A percentile compares a stretch with the other conserved stretches of the same genome.
Conservation (phyloP, 2,888 invertebrate species). For the Saturnia japonica region DNA sequence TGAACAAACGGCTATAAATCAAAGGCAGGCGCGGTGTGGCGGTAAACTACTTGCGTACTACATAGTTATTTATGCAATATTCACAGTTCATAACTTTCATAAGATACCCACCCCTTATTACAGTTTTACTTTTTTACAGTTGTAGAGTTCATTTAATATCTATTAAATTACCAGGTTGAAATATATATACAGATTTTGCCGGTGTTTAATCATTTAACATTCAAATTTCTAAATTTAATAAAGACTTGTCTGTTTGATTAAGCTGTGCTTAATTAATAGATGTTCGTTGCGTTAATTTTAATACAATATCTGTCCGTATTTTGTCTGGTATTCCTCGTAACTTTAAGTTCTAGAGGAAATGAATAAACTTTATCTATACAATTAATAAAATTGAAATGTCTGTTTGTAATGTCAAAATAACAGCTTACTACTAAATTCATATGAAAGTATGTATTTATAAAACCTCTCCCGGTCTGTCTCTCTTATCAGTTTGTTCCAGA, state of each 20-base stretch:
- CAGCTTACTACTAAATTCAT: no score
- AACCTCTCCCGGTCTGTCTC: no score
- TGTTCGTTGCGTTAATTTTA: neutral
- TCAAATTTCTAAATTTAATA: constrained; percentile 14
- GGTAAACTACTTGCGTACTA: constrained; percentile 26
- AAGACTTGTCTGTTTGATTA: constrained; percentile 9
- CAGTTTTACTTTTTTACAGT: neutral
- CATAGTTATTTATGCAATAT: neutral
- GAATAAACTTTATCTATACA: no score
- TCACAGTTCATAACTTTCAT: neutral
- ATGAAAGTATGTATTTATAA: no score
- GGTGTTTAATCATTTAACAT: constrained; percentile 2
- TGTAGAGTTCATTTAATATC: neutral
- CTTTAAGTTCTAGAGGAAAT: constrained; percentile 32
- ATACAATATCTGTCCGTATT: neutral
- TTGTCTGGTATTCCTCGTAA: neutral
- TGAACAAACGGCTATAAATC: constrained; percentile 70
- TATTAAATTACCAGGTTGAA: neutral
- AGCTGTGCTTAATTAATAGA: constrained; percentile 13
- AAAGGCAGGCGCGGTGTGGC: constrained; percentile 43
- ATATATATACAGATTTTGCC: neutral
- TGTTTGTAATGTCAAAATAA: no score
- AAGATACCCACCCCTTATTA: neutral
- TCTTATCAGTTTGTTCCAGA: no score
- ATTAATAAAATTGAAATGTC: no score